Conservation (phyloP, 2,888 invertebrate genomes). For the Drosophila ustulata region DNA sequence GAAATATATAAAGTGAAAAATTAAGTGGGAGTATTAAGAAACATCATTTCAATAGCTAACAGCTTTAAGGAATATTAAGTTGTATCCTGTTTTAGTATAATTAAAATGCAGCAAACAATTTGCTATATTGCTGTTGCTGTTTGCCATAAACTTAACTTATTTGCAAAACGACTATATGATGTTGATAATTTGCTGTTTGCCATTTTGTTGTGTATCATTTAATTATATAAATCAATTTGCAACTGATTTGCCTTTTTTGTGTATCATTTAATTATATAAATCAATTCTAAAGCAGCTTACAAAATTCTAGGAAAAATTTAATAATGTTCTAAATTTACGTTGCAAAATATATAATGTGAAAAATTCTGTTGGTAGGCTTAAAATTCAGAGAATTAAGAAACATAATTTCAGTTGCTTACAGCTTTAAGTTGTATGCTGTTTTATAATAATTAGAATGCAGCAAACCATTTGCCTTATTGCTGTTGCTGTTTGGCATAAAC, state of each 20-base stretch:
- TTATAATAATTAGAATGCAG: neutral
- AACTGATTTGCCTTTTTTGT: no score
- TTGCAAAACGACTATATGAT: slow-evolving; percentile 6
- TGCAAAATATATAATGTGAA: neutral
- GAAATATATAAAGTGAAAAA: no score
- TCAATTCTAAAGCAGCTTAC: neutral
- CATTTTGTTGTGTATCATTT: slow-evolving; percentile 19
- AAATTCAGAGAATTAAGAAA: no score
- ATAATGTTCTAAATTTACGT: neutral
- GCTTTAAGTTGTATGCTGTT: no score
- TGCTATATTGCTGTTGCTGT: neutral
- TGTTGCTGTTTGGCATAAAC: neutral
- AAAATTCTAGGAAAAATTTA: neutral
- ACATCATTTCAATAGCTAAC: no score
- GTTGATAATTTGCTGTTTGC: slow-evolving; percentile 2
- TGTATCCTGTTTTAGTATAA: neutral
- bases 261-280: neutral
- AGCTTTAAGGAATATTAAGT: neutral
- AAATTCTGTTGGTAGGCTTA: no score
- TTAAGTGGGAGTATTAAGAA: no score
- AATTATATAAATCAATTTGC: slow-evolving; percentile 11
- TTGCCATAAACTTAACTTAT: neutral
- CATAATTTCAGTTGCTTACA: no score
- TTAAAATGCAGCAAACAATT: neutral
- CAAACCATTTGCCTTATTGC: neutral